These are phyloP conservation scores for Numenius arquata DNA, from an alignment of 2,113 vertebrate genomes.

Conservation along the genomic window DNA sequence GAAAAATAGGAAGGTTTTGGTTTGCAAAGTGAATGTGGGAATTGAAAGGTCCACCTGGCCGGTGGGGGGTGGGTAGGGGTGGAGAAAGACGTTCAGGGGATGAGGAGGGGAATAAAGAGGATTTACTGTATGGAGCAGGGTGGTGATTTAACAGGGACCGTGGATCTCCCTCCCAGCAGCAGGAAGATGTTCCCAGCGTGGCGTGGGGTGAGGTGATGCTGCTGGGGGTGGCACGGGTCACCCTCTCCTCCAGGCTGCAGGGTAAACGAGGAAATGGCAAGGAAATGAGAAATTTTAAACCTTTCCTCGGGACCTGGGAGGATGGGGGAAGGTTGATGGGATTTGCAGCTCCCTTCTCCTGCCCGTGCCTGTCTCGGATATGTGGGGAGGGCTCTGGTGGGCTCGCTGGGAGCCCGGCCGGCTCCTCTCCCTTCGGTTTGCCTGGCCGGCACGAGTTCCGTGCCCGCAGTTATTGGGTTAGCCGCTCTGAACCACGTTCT, in stretches of 20 bases:
- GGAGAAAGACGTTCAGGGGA: background rate
- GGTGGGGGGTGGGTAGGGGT: background rate
- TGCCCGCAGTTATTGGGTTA: slow-evolving; percentile 35
- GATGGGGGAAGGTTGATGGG: background rate
- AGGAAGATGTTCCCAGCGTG: rapidly evolving
- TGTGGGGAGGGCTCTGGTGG: background rate
- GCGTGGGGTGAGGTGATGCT: rapidly evolving
- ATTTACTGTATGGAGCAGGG: background rate
- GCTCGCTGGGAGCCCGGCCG: background rate
- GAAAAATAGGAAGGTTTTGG: background rate
- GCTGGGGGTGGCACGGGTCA: background rate
- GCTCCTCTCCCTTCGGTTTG: background rate
- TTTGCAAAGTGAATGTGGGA: background rate
- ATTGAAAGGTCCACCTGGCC: background rate
- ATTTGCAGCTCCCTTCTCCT: background rate
- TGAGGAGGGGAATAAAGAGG: background rate
- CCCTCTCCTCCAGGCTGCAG: background rate
- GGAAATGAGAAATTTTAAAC: background rate
- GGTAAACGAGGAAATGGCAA: background rate
- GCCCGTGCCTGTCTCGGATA: background rate
- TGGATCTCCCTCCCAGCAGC: background rate
- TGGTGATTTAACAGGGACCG: background rate
- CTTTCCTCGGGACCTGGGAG: background rate
- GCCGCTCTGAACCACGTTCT: background rate
- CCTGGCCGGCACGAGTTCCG: background rate